These are phyloP conservation scores for Strigamia crassipes DNA, from an alignment of 2,888 invertebrate species.

Conservation along the genomic window DNA sequence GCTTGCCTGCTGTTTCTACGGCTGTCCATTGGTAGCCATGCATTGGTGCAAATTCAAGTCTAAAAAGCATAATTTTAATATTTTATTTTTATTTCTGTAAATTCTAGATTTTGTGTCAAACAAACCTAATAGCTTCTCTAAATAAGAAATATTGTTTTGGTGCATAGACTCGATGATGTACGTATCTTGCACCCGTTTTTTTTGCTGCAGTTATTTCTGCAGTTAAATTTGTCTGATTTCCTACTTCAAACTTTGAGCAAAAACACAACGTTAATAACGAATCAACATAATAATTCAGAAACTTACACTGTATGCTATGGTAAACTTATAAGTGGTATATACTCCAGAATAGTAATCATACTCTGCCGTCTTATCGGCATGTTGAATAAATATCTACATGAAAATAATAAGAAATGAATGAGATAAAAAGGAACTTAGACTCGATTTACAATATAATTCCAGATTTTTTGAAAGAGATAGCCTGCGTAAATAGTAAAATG, in stretches of 20 bases:
- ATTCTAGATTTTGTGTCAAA: background rate
- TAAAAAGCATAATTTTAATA: background rate
- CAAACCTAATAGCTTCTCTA: background rate
- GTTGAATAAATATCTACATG: background rate
- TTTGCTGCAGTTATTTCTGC: background rate
- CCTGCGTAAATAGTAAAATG: background rate
- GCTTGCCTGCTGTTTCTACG: background rate
- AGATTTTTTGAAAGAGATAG: background rate
- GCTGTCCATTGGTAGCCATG: background rate
- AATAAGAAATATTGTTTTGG: background rate
- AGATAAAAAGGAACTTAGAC: background rate
- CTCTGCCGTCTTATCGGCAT: background rate
- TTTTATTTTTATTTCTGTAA: background rate
- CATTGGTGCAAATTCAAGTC: background rate
- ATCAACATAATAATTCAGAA: background rate
- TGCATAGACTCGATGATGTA: background rate
- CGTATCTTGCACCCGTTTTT: background rate
- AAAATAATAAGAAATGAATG: background rate
- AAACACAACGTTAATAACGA: background rate
- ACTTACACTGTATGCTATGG: background rate
- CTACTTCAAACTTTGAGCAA: background rate
- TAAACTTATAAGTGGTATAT: background rate
- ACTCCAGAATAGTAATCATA: background rate
- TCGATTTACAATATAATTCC: background rate
- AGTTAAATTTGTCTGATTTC: background rate